Base-by-base conservation (phyloP, 1,140 invertebrate species). In the Helicoverpa armigera region DNA sequence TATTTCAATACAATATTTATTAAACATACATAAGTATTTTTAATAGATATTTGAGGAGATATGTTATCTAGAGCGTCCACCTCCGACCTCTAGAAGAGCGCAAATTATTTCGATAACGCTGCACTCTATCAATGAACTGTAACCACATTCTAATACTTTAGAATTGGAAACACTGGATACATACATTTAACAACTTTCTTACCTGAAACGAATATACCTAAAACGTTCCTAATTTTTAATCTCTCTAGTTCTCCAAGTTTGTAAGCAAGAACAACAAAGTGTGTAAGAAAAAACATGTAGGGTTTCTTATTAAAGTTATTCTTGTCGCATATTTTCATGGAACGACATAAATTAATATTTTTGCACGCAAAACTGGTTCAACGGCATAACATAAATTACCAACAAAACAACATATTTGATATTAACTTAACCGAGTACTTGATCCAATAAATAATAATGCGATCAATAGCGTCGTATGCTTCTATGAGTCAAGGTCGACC, bases 91-190 rank as follows among this genome's bases (percentile, higher is more conserved):
- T 10, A n/a, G 31, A 60, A 31, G 31, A 43, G 9, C 50, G 56
- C 50, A 74, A 58, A 53, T 74, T 58, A 60, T 43, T 74, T 60
- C 53, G 72, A 60, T 60, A 74, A 31, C 72, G 14, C 31, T 43
- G 72, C n/a, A 43, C 5, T 60, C 35, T 35, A 58, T 74, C 53
- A 58, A 74, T 74, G 23, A 60, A 58, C 35, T 74, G 2, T 56
- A 16, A 3, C 23, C 23, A 43, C 35, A 43, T 9, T 43, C 35
- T 43, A 43, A 43, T 43, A 43, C 35, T 9, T 43, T 43, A 43
- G 35, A 43, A 43, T 9, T 9, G 35, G 35, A 43, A 9, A 43
- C 35, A 43, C 35, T 43, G 1, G 35, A 5, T 43, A 43, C 1
- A 9, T 5, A 0, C 5, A 5, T 43, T 5, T 43, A 43, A 43